Base-by-base conservation (phyloP, 2,797 vertebrate genomes). In the Hozukius guyotensis region DNA sequence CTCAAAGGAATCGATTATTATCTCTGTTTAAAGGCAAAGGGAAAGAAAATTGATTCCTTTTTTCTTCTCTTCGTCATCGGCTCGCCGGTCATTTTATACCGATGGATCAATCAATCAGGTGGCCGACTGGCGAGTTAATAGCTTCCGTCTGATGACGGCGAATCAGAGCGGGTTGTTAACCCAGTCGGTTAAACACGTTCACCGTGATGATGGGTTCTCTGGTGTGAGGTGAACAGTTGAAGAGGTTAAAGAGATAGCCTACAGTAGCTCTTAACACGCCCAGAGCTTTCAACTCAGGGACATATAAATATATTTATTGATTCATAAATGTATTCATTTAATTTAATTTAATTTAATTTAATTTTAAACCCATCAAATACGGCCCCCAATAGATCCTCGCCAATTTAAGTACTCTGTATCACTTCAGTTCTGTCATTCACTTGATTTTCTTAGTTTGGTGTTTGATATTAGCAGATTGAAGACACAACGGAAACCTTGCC, bases 1-100 rank as follows among this genome's bases (percentile, higher is more conserved):
- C 92, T 88, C 83, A 91, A 79, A 92, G 92, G 88, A 92, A 94
- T 93, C 88, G 85, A 87, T 84, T 83, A 86, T 92, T 88, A 91
- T 92, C 85, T 89, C 88, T 55, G 72, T 86, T 88, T 89, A 90
- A 92, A 89, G 83, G 84, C 82, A 82, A 83, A 88, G 79, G 55
- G 66, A 75, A 79, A 74, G 74, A 75, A 83, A 84, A 93, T 93
- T 63, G 83, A 93, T 91, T 90, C 42, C 16, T 67, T 76, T 87
- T 84, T 81, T 72, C n/a, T 81, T 84, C 74, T 53, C n/a, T 53
- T 80, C 10, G 72, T 93, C 85, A 90, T 91, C 88, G 88, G 83
- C 85, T 77, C 29, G 68, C 73, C 2, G 14, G 80, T 88, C 88
- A 87, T 87, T 94, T 92, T 84, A 87, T 81, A 67, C 66, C 53